Percentiles rank a stretch among this genome's conserved stretches.
Evolutionary conservation across 2,113 vertebrate species (phyloP).

Genomic region (Cepphus grylle): DNA sequence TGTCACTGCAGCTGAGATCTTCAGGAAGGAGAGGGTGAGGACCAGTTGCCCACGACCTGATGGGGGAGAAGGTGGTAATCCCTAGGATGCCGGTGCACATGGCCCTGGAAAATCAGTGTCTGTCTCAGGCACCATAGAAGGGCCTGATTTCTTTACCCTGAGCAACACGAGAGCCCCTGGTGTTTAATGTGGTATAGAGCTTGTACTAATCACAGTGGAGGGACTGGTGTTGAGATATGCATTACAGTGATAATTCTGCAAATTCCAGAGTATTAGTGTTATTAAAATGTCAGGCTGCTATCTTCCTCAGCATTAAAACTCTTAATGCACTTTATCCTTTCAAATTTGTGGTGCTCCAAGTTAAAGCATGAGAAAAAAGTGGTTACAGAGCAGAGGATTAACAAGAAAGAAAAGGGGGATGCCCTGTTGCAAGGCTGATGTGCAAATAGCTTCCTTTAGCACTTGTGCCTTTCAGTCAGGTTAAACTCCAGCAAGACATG

Average conservation of each 20-base stretch:
- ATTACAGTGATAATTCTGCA: conserved; percentile 56
- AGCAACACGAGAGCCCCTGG: not conserved
- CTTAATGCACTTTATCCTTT: conserved; percentile 64
- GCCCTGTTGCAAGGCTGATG: not conserved
- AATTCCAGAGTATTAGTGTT: conserved; percentile 51
- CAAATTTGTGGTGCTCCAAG: conserved; percentile 5
- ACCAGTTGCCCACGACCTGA: not conserved
- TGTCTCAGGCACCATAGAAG: not conserved
- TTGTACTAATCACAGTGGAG: not conserved
- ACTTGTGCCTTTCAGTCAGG: not conserved
- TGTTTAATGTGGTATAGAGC: not conserved
- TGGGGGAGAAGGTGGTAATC: not conserved
- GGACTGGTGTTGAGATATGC: conserved; percentile 1
- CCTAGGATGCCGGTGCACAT: not conserved
- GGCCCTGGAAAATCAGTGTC: not conserved
- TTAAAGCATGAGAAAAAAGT: not conserved
- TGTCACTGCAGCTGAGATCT: not conserved
- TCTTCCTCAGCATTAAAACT: conserved; percentile 61
- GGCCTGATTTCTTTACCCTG: not conserved
- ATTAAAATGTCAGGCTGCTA: conserved; percentile 60
- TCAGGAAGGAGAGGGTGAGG: not conserved
- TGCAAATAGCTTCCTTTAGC: not conserved
- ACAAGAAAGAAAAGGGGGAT: not conserved
- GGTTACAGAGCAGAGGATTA: conserved; percentile 15
- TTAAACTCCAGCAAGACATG: not conserved